Base-by-base conservation (phyloP, 2,113 vertebrate species). In the Notechis scutatus region DNA sequence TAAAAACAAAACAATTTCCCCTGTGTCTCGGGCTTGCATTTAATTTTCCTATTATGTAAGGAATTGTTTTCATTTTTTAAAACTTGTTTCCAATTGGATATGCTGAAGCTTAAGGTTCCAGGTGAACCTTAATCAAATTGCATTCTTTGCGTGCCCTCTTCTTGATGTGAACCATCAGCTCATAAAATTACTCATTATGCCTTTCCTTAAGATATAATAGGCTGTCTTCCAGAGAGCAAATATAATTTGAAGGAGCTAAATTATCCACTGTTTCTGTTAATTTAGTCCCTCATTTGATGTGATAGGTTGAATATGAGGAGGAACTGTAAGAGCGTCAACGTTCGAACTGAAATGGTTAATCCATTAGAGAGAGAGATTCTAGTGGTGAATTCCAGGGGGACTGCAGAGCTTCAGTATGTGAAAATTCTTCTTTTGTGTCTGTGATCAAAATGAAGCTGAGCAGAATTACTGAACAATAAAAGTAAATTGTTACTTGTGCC, bases 101-200 rank as follows among this genome's bases (percentile, higher is more conserved):
- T 0, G 11, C 56, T 87, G 21, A 57, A 59, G 92, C 93, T 94
- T 10, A 87, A 91, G 74, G 54, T 24, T 93, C 93, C 59, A 93
- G 93, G 91, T 94, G 74, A 95, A 96, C 94, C 96, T 96, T 95
- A 96, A 95, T 97, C 95, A 96, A 95, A 95, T 91, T 94, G 94
- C 86, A 89, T 86, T 92, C 87, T 87, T 54, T 87, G 56, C 64
- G 52, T 95, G 94, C 90, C 94, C 95, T 95, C 91, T 95, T 89
- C 92, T 96, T 96, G 94, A 96, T 95, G 93, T 0, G 61, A 95
- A 94, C 94, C 96, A 96, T 96, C 96, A 94, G 93, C 95, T 96
- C 90, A 95, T 96, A 96, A 97, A 90, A 96, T 95, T 96, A 96
- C 95, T 97, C 96, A 97, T 97, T 96, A 97, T 90, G 91, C 59